phyloP scores from a whole-genome alignment of 2,113 vertebrate species.

The Pterocles gutturalis region DNA sequence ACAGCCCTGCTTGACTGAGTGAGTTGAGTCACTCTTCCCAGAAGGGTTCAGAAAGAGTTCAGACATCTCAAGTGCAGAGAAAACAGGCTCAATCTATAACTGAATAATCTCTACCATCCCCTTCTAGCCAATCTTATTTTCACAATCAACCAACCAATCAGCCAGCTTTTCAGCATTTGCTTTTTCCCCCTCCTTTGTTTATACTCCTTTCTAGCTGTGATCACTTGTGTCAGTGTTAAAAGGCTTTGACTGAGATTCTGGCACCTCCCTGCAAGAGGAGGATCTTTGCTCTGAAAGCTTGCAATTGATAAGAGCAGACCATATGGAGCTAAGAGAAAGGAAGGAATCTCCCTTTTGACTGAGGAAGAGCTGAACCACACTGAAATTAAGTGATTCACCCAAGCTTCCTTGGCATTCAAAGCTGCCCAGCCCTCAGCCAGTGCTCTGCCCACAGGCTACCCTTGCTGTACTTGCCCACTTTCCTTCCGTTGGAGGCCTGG shows the following conservation, averaged over 20 bases:
- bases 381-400: neutral
- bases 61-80: neutral
- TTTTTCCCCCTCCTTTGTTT: fast-evolving
- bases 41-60: constrained; percentile 7
- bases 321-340: neutral
- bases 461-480: neutral
- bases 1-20: fast-evolving
- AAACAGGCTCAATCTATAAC: fast-evolving
- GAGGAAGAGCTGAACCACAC: neutral
- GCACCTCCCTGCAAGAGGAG: neutral
- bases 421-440: neutral
- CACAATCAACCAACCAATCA: neutral
- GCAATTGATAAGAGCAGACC: neutral
- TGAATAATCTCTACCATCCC: neutral
- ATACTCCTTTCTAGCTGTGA: neutral
- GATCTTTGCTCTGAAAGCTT: neutral
- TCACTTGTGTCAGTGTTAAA: neutral
- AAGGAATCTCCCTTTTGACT: fast-evolving
- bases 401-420: neutral
- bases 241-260: neutral
- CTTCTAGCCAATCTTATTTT: neutral
- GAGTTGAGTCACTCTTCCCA: constrained; percentile 22
- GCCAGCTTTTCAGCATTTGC: neutral
- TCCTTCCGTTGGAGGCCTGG: neutral
- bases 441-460: too few relatives aligned